These are phyloP conservation scores for Cephalotes varians DNA, from an alignment of 2,888 invertebrate species.

Conservation along the genomic window DNA sequence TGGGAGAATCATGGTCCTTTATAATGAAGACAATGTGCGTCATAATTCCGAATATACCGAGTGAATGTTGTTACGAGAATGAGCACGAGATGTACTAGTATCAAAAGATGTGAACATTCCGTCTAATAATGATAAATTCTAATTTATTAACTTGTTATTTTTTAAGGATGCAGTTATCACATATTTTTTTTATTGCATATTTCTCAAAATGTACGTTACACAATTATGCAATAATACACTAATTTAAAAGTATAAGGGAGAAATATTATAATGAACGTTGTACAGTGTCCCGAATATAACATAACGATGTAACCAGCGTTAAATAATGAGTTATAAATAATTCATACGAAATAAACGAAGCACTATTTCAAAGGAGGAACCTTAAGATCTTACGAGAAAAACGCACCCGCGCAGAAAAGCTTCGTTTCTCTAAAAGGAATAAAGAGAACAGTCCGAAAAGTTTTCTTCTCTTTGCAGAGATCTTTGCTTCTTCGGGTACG, in stretches of 20 bases:
- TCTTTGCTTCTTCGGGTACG: background rate
- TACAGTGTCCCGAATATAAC: background rate
- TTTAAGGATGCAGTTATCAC: background rate
- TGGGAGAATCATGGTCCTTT: slow-evolving; percentile 5
- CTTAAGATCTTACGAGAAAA: background rate
- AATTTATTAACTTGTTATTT: background rate
- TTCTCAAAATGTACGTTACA: background rate
- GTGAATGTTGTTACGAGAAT: background rate
- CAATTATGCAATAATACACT: background rate
- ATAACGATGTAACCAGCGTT: background rate
- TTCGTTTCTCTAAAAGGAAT: background rate
- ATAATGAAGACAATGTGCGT: slow-evolving; percentile 9
- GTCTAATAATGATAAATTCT: background rate
- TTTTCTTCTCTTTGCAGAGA: background rate
- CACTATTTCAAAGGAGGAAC: background rate
- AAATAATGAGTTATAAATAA: slow-evolving; percentile 30
- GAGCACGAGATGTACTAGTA: background rate
- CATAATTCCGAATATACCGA: background rate
- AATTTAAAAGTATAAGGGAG: background rate
- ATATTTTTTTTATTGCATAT: background rate
- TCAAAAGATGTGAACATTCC: background rate
- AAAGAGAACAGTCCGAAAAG: background rate
- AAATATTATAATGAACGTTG: background rate
- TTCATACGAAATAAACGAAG: slow-evolving; percentile 19
- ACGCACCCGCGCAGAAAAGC: background rate